Percentiles rank a stretch among this genome's conserved stretches.
These are phyloP conservation scores for Peromyscus eremicus DNA, from an alignment of 2,797 vertebrate species.

Conservation along the genomic window DNA sequence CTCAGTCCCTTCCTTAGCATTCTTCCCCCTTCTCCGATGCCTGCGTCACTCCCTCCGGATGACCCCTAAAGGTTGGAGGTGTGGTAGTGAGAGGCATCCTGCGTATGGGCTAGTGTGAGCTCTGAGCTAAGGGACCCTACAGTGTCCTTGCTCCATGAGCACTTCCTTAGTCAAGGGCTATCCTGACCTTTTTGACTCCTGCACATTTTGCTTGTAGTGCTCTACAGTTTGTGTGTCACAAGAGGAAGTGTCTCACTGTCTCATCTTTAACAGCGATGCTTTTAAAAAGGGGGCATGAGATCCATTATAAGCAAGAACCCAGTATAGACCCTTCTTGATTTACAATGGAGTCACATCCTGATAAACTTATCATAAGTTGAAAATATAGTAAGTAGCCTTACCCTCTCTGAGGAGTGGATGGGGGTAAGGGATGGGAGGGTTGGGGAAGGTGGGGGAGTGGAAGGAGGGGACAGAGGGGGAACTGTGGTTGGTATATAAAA, in stretches of 20 bases:
- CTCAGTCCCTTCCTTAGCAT: background rate
- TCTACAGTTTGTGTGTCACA: background rate
- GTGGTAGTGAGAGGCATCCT: background rate
- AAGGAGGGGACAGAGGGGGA: too few species aligned
- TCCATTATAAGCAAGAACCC: background rate
- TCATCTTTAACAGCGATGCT: background rate
- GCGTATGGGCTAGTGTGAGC: background rate
- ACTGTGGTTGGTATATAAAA: too few species aligned
- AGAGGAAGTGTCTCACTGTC: background rate
- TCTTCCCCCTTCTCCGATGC: background rate
- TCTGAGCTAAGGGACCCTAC: background rate
- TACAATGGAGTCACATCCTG: background rate
- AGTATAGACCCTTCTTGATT: background rate
- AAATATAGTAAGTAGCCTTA: background rate
- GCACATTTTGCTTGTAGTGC: too few species aligned
- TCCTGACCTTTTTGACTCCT: background rate
- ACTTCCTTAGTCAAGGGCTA: background rate
- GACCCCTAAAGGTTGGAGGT: background rate
- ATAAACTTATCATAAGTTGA: background rate
- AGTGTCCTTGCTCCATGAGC: background rate
- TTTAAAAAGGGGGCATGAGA: conserved; percentile 2
- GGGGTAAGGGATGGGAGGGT: too few species aligned
- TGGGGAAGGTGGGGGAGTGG: too few species aligned
- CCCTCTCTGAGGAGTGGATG: too few species aligned
- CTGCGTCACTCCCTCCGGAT: background rate